Evolutionary conservation across 2,113 vertebrate genomes (phyloP), one percentile per base, ranked within the genome.

Genomic region (Zeus faber): DNA sequence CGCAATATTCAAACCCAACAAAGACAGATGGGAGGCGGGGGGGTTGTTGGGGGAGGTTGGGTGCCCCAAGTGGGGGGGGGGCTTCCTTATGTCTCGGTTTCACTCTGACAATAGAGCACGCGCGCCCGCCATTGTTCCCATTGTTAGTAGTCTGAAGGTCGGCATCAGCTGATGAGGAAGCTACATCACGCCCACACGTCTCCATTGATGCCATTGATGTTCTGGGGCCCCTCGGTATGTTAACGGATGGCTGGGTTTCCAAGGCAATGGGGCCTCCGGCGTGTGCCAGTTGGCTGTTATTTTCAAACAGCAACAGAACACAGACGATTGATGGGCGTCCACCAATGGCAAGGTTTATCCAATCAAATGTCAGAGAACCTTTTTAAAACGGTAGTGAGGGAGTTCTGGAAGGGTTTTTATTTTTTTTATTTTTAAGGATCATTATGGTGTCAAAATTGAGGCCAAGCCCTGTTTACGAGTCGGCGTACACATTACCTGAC

Each of bases 41-140:
- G 13, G 33, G 33, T n/a, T n/a, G n/a, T 35, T 35, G 9, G 17
- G 6, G n/a, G 25, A 43, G 16, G 9, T 10, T 1, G 41, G 31
- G 20, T 7, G 6, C 4, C n/a, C n/a, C 40, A 6, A n/a, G 26
- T 79, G 80, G 52, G 50, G 58, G 51, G 53, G 57, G 54, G 65
- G 54, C 43, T 67, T 72, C 65, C 73, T 71, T 78, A 77, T 79
- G 81, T 85, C 83, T 86, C 79, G 70, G 76, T 89, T 86, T 84
- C 80, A 82, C 69, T 58, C 66, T 25, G 14, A 87, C 83, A 90
- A 84, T 79, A 68, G 79, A 51, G 49, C 67, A 70, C 81, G 71
- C 78, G 84, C 31, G 67, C 65, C 45, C 25, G 25, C 41, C 23
- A 49, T 70, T 75, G 69, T 74, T 14, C 10, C 74, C 24, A 69